A percentile compares a stretch with the other conserved stretches of the same genome.
phyloP scores from a whole-genome alignment of 2,888 invertebrate genomes.

The Cartodere bifasciata region DNA sequence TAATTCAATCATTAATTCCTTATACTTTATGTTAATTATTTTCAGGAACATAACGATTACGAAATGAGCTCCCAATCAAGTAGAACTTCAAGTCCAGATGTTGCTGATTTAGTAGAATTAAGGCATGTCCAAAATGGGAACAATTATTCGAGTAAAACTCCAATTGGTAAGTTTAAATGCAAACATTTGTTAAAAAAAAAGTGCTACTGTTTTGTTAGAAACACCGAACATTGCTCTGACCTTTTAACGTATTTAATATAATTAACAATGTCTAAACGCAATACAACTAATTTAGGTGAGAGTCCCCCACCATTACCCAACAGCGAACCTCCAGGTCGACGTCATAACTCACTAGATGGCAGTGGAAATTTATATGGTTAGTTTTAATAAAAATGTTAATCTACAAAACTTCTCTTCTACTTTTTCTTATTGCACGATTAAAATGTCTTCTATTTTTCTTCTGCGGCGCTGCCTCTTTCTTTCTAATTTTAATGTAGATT shows the following conservation, averaged over 20 bases:
- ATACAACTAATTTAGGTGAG: constrained; percentile 36
- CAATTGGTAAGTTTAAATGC: too few species aligned
- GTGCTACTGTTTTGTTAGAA: too few species aligned
- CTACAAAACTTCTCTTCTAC: constrained; percentile 2
- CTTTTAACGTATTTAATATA: too few species aligned
- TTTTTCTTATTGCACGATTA: constrained; percentile 1
- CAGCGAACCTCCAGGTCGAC: constrained; percentile 40
- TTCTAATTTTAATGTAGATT: too few species aligned
- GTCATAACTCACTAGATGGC: constrained; percentile 27
- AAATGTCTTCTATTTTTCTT: too few species aligned
- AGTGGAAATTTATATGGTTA: constrained; percentile 32
- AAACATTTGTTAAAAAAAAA: too few species aligned
- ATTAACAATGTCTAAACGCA: too few species aligned
- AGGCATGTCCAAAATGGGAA: constrained; percentile 30
- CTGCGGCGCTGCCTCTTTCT: too few species aligned
- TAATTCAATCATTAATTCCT: too few species aligned
- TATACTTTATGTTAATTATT: constrained; percentile 9
- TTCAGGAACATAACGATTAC: constrained; percentile 30
- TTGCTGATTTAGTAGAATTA: constrained; percentile 28
- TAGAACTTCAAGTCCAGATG: constrained; percentile 42
- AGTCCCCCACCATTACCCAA: constrained; percentile 46
- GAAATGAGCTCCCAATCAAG: constrained; percentile 42
- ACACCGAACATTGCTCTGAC: too few species aligned
- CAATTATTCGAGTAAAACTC: constrained; percentile 19
- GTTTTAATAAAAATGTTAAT: constrained; percentile 16